Base-by-base conservation (phyloP, 2,888 invertebrate genomes). In the Heliconius ismenius region DNA sequence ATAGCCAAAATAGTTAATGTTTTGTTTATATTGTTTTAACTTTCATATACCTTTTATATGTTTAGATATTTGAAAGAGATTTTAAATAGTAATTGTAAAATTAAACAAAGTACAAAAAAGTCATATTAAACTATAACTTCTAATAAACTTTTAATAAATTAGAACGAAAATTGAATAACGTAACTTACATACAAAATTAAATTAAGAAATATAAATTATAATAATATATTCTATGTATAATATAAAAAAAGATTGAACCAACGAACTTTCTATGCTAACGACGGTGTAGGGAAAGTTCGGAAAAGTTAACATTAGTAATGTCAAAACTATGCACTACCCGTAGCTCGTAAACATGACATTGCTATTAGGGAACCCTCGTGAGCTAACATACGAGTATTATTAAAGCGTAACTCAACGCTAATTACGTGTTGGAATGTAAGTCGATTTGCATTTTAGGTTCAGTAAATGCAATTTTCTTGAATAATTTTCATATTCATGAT, bases 211-310 rank as follows among this genome's bases (percentile, higher is more conserved):
- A 43, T 43, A 43, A 15, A 43, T 43, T 43, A 15, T 4, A 1
- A 15, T 1, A 43, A 43, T 4, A 43, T 15, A 18, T 49, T 49
- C 18, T 21, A 21, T 18, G 18, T 21, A 49, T 9, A 87, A 86
- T 84, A 86, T 88, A 88, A 85, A 89, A 86, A 90, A 91, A 90
- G 86, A 88, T 88, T 84, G 85, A 87, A 89, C 87, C 87, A 89
- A 89, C 85, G 90, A 89, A 89, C 91, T 92, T 91, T 90, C 88
- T 90, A 91, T 90, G 91, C 89, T 91, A 92, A 91, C 90, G 87
- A 89, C 82, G 84, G 81, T 83, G 76, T 83, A 81, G 86, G 84
- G 89, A 91, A 92, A 92, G 91, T 92, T 91, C 84, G 79, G 81
- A 81, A 82, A 83, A 83, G 84, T 83, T 83, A 80, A 82, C 83